These are phyloP conservation scores for Morinoia aosen DNA, from an alignment of 2,888 invertebrate species.

Conservation along the genomic window DNA sequence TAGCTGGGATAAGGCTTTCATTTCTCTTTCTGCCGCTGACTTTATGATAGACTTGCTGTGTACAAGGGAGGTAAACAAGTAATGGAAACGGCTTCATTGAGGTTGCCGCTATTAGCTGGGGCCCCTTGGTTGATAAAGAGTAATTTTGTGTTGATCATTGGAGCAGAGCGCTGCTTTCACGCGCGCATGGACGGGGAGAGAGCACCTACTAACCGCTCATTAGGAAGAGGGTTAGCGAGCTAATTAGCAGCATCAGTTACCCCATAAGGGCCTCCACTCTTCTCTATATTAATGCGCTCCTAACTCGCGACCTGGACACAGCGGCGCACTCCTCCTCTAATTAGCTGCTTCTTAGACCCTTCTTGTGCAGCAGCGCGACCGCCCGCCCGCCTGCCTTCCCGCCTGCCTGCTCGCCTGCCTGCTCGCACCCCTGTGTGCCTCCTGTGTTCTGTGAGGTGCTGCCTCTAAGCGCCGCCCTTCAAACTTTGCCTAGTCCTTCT, in stretches of 20 bases:
- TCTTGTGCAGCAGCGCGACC: background rate
- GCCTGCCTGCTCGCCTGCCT: too few species aligned
- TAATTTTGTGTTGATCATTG: background rate
- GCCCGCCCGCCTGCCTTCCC: background rate
- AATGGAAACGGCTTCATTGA: background rate
- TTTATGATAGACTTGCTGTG: background rate
- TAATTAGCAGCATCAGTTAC: conserved; percentile 39
- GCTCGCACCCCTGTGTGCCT: too few species aligned
- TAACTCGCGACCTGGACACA: conserved; percentile 1
- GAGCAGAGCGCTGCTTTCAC: background rate
- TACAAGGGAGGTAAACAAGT: background rate
- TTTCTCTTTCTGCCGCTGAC: background rate
- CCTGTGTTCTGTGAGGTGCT: too few species aligned
- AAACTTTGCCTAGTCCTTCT: too few species aligned
- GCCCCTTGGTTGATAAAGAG: background rate
- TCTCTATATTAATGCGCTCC: conserved; percentile 1
- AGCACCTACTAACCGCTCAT: conserved; percentile 24
- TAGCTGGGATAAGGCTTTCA: background rate
- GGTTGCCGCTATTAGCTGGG: background rate
- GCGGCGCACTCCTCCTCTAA: background rate
- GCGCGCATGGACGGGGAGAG: background rate
- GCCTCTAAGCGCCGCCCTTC: too few species aligned
- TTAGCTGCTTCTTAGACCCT: background rate
- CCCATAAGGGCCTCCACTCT: conserved; percentile 5
- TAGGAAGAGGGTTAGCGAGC: conserved; percentile 27